Evolutionary conservation across 2,113 vertebrate genomes (phyloP).

Genomic region (Microcebus ravelobensis): DNA sequence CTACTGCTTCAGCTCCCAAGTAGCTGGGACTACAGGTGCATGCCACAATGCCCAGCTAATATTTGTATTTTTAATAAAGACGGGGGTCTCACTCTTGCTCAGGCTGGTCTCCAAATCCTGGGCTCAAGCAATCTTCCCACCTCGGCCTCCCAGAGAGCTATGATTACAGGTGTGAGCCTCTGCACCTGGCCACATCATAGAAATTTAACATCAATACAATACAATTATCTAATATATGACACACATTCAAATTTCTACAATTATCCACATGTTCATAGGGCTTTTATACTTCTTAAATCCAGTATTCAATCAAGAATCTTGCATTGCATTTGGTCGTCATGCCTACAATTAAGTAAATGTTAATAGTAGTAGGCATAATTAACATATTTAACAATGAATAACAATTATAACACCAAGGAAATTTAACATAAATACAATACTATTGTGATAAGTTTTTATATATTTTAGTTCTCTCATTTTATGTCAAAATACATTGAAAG

Average conservation of each 20-base stretch:
- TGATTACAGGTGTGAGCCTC: too few species aligned
- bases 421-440: not conserved
- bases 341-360: not conserved
- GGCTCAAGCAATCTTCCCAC: too few species aligned
- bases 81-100: too few species aligned
- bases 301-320: not conserved
- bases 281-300: constrained; percentile 4
- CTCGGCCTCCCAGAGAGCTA: too few species aligned
- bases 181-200: not conserved
- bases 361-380: not conserved
- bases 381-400: not conserved
- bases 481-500: not conserved
- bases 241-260: constrained; percentile 30
- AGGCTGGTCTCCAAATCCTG: too few species aligned
- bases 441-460: not conserved
- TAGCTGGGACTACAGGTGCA: too few species aligned
- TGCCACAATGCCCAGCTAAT: too few species aligned
- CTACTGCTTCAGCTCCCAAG: too few species aligned
- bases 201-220: not conserved
- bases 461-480: not conserved
- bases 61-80: too few species aligned
- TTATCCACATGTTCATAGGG: not conserved
- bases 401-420: not conserved
- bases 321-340: constrained; percentile 8
- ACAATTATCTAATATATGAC: not conserved